Evolutionary conservation across 1,140 invertebrate species (phyloP).

Genomic region (Bemisia tabaci): DNA sequence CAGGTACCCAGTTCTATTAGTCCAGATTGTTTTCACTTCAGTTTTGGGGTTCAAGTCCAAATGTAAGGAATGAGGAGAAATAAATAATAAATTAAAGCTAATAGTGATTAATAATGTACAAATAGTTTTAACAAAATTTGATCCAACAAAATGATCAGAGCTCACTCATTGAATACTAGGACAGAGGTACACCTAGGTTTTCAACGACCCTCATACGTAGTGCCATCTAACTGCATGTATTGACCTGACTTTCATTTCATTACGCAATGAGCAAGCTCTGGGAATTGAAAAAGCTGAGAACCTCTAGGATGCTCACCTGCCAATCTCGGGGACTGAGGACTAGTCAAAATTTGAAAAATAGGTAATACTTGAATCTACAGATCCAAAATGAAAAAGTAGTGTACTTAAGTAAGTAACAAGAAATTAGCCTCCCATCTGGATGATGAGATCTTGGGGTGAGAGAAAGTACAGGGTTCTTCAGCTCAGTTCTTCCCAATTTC

Average conservation of each 20-base stretch:
- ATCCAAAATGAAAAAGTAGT: too few species aligned
- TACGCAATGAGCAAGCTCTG: background rate
- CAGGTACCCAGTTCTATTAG: too few species aligned
- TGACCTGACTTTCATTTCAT: too few species aligned
- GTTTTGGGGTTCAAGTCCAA: too few species aligned
- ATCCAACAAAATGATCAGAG: background rate
- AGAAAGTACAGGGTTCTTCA: background rate
- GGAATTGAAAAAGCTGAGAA: background rate
- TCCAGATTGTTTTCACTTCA: too few species aligned
- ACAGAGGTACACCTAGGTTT: background rate
- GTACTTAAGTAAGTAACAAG: too few species aligned
- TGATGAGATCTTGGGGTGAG: background rate
- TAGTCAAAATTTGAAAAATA: background rate
- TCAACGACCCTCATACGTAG: too few species aligned
- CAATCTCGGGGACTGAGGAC: background rate
- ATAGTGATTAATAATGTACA: background rate
- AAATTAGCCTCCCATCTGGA: background rate
- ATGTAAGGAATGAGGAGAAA: too few species aligned
- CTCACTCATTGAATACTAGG: background rate
- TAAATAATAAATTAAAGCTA: too few species aligned
- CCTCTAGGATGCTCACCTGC: background rate
- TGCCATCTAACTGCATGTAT: too few species aligned
- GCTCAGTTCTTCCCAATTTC: background rate
- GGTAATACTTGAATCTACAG: too few species aligned
- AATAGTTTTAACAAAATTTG: background rate